Conservation (phyloP, 2,888 invertebrate species). For the Drosophila conformis region DNA sequence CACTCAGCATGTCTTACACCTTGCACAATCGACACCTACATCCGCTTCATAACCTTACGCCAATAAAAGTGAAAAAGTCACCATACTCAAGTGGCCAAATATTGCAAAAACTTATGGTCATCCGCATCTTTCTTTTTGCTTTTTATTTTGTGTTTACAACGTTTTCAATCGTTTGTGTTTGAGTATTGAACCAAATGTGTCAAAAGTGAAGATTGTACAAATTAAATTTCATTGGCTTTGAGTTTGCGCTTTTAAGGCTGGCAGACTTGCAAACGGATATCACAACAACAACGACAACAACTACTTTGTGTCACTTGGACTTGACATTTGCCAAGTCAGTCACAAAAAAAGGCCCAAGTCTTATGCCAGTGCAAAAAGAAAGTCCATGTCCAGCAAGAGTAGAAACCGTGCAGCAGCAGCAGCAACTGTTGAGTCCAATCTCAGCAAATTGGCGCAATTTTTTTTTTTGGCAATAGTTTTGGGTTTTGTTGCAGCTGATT, state of each 20-base stretch:
- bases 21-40: constrained; percentile 2
- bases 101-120: constrained; percentile 4
- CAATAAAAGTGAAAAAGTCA: constrained; percentile 25
- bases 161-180: constrained; percentile 4
- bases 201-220: constrained; percentile 44
- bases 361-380: constrained; percentile 66
- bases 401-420: constrained; percentile 18
- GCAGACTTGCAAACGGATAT: constrained; percentile 32
- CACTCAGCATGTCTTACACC: not conserved
- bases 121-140: not conserved
- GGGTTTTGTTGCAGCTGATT: constrained; percentile 62
- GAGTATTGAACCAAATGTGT: constrained; percentile 37
- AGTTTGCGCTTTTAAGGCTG: constrained; percentile 33
- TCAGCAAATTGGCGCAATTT: constrained; percentile 74
- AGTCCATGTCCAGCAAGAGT: constrained; percentile 60
- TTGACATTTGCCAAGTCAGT: constrained; percentile 43
- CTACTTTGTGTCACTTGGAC: constrained; percentile 66
- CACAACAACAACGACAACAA: constrained; percentile 18
- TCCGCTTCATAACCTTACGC: constrained; percentile 7
- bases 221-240: constrained; percentile 39
- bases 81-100: constrained; percentile 8
- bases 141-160: not conserved
- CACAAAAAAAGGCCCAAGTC: constrained; percentile 21
- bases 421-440: constrained; percentile 14
- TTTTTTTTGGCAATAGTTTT: constrained; percentile 48